Base-by-base conservation (phyloP, 2,888 invertebrate genomes). In the Drosophila hawaiiensis region DNA sequence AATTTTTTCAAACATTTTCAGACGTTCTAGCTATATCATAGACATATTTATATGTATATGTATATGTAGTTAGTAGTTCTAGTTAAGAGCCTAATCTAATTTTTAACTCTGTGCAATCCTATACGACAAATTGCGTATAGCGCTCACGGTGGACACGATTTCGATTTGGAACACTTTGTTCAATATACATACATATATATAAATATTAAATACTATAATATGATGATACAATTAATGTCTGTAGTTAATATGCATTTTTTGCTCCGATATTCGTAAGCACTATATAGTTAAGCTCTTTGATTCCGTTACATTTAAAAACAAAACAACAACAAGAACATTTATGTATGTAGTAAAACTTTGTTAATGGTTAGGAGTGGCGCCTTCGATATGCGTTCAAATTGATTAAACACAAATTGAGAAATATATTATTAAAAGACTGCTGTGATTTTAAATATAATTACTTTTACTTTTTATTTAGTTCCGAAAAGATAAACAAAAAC, bases 361-460 rank as follows among this genome's bases (percentile, higher is more conserved):
- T 78, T 78, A 77, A 68, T 66, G 65, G 41, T 80, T 64, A 69
- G 65, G 66, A 75, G 37, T 52, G 66, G 63, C 78, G 78, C 78
- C 68, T 60, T 68, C 55, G 68, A 73, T 73, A 68, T 14, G 78
- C 70, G 78, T 74, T 69, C 68, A 69, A 69, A 78, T 73, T 78
- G 62, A 74, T 74, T 74, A 52, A 78, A 68, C 75, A 84, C 67
- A 80, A 82, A 85, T 88, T 85, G 88, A 89, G 74, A 86, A 90
- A 89, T 90, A 86, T 91, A 88, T 78, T 90, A 81, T 90, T 87
- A 80, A 90, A 92, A 92, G 92, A 92, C 92, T 92, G 92, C 92
- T 92, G 92, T 92, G 92, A 92, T 92, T 92, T 92, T 88, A 91
- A 91, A 91, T 91, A 89, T 90, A 91, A 87, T 81, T 86, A 84